These are phyloP conservation scores for Dichetophora obliterata DNA, from an alignment of 2,888 invertebrate species.

Conservation along the genomic window DNA sequence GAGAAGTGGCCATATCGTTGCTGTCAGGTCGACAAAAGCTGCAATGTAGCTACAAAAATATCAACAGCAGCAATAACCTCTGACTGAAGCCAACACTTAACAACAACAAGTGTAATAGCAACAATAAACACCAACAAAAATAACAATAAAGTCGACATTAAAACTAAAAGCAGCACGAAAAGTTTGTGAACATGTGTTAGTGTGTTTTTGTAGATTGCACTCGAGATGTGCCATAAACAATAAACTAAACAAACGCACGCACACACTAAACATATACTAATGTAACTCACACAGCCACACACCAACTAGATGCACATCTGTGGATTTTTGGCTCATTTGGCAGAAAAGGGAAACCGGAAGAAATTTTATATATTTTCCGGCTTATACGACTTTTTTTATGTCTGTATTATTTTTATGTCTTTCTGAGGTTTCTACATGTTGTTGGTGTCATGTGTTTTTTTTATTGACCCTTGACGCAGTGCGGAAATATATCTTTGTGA, in stretches of 20 bases:
- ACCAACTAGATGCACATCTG: neutral
- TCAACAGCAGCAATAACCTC: neutral
- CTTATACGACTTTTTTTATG: neutral
- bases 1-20: no score
- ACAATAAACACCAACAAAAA: neutral
- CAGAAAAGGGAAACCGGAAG: conserved; percentile 15
- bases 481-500: neutral
- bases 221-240: neutral
- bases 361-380: neutral
- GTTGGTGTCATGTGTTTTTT: neutral
- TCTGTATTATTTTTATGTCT: neutral
- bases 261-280: neutral
- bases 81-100: neutral
- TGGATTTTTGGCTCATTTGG: neutral
- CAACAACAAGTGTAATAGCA: neutral
- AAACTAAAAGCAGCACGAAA: neutral
- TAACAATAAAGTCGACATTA: neutral
- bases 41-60: neutral
- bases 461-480: conserved; percentile 16
- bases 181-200: no score
- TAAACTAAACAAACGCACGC: neutral
- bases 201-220: neutral
- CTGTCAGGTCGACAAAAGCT: no score
- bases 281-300: neutral
- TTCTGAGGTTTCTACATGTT: neutral